phyloP scores from a whole-genome alignment of 2,797 vertebrate genomes.

The Nasua narica region DNA sequence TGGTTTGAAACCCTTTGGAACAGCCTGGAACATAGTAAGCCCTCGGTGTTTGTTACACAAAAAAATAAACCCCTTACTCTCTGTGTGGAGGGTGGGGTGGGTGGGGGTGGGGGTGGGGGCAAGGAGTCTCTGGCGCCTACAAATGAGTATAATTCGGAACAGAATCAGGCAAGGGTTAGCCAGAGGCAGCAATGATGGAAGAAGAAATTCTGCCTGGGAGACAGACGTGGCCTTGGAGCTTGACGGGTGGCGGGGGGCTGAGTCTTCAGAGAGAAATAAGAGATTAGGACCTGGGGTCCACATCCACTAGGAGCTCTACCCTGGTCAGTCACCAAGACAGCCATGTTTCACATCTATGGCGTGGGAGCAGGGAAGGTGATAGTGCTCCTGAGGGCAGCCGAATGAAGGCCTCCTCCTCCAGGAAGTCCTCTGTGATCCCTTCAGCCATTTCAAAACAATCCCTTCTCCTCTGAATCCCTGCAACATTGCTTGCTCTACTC shows the following conservation, averaged over 20 bases:
- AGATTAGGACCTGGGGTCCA: neutral
- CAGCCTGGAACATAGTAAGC: neutral
- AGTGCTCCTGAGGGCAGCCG: neutral
- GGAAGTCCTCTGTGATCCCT: neutral
- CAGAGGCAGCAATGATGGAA: neutral
- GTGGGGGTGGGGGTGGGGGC: fast-evolving
- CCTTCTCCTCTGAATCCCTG: neutral
- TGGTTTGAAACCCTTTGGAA: neutral
- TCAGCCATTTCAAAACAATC: neutral
- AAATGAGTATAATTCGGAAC: neutral
- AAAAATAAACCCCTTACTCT: neutral
- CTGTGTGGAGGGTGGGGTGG: too few relatives aligned
- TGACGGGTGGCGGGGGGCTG: neutral
- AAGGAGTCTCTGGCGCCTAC: neutral
- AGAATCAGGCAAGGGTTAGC: neutral
- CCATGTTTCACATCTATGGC: neutral
- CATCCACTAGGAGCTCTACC: too few relatives aligned
- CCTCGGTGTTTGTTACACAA: neutral
- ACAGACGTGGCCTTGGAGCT: neutral
- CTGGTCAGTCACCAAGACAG: neutral
- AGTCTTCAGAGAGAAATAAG: neutral
- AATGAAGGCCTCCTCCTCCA: neutral
- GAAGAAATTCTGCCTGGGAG: neutral
- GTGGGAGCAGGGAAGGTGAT: neutral
- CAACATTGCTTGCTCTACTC: too few relatives aligned